Percentiles rank a stretch among this genome's conserved stretches.
Conservation (phyloP, 2,113 vertebrate genomes). For the Chaetura pelagica region DNA sequence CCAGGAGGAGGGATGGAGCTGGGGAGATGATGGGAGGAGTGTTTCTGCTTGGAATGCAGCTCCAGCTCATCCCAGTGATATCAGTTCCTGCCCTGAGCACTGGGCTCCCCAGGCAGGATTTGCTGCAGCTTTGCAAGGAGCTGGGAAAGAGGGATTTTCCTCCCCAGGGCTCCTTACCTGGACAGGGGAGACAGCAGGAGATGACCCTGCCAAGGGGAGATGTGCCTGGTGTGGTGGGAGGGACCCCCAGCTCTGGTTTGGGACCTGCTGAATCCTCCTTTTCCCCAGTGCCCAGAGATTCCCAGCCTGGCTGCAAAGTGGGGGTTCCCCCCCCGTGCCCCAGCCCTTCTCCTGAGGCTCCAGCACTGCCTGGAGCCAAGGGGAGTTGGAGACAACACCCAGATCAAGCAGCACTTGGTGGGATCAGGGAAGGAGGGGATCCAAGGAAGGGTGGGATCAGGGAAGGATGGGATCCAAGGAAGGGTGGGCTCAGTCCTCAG, state of each 20-base stretch:
- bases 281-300: background rate
- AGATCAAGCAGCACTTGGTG: accelerated
- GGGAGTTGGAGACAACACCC: accelerated
- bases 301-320: accelerated
- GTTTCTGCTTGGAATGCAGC: accelerated
- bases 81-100: accelerated
- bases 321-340: accelerated
- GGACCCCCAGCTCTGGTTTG: background rate
- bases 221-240: accelerated
- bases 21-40: background rate
- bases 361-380: accelerated
- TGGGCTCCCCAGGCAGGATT: accelerated
- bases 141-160: background rate
- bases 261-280: background rate
- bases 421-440: background rate
- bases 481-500: background rate
- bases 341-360: background rate
- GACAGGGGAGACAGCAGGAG: background rate
- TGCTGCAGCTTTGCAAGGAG: background rate
- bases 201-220: background rate
- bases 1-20: background rate
- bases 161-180: accelerated
- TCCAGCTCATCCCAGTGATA: accelerated
- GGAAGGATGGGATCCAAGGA: background rate
- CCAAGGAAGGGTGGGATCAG: background rate